Evolutionary conservation across 2,113 vertebrate species (phyloP).

Genomic region (pig (Sus scrofa)): T2T-Sscrofa CM000824.6:66818001-66818500

Average conservation of each 20-base stretch:
- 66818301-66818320: not conserved
- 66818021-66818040: not conserved
- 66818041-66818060: not conserved
- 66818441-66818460: constrained; percentile 38
- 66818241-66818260: not conserved
- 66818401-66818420: not conserved
- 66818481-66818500: constrained; percentile 33
- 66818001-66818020: not conserved
- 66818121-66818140: not conserved
- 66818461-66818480: constrained; percentile 1
- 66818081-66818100: not conserved
- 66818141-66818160: not conserved
- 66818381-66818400: not conserved
- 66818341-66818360: not conserved
- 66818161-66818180: not conserved
- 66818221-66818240: not conserved
- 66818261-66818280: not conserved
- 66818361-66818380: not conserved
- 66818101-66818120: not conserved
- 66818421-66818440: not conserved
- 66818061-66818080: not conserved
- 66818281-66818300: not conserved
- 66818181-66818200: not conserved
- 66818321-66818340: not conserved
- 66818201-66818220: not conserved